Evolutionary conservation across 2,113 vertebrate species (phyloP), one percentile per base, ranked within the genome.

Genomic region (Tichodroma muraria): DNA sequence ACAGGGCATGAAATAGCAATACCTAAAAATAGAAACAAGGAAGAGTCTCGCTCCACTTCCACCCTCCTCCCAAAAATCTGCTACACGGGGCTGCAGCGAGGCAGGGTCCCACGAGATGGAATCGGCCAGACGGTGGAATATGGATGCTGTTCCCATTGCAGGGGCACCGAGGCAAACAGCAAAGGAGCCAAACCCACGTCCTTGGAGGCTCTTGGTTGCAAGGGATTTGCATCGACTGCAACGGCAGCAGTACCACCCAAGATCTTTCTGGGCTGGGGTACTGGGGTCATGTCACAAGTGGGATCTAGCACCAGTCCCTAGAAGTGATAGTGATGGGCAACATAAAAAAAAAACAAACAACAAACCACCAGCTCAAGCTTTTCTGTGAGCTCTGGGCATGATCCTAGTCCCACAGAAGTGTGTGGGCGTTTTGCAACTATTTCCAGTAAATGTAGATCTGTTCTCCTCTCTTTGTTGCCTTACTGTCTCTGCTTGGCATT

Each of bases 41-140:
- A 57, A 70, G 42, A 40, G n/a, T 63, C 37, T 84, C 1, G 0
- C 42, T 85, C 35, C 8, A 17, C 42, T 68, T 76, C 16, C 37
- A 30, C 18, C 37, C 64, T 89, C 64, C 71, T 35, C 60, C 31
- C 77, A 11, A 1, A 56, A 52, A 72, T 45, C 33, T 83, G 13
- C 11, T 23, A 7, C 8, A 3, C 0, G 0, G 71, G 33, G 49
- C 66, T 63, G 79, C 35, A 2, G 4, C 5, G 21, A 66, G 53
- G 16, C 15, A 24, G 33, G 19, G 6, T 60, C n/a, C 65, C 4
- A 0, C 0, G 10, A 19, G 38, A 23, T 3, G 44, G 56, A 31
- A 30, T 15, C 0, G 0, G n/a, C 19, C 31, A 45, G 56, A 17
- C 0, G 0, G 6, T 4, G 52, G 21, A 8, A 78, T 3, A 5